Evolutionary conservation across 2,888 invertebrate genomes (phyloP).

Genomic region (Pseudeuparius sepicola): DNA sequence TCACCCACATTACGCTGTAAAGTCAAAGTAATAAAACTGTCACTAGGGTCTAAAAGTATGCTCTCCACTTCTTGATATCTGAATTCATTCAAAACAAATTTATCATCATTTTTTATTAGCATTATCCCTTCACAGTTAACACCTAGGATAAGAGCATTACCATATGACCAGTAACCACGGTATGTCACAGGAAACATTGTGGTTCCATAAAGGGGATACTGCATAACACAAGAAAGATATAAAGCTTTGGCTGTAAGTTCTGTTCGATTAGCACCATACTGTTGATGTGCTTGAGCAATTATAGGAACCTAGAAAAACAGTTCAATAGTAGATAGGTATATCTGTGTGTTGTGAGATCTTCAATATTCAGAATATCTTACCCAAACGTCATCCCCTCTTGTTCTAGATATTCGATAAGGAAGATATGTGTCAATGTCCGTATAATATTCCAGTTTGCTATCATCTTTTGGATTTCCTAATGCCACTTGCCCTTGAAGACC

Average conservation of each 20-base stretch:
- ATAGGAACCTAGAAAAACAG: conserved; percentile 54
- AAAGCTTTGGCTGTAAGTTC: conserved; percentile 88
- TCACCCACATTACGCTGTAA: conserved; percentile 60
- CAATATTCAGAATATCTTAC: conserved; percentile 38
- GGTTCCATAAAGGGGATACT: conserved; percentile 67
- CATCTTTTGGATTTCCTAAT: conserved; percentile 74
- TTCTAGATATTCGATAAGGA: conserved; percentile 70
- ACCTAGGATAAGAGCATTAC: conserved; percentile 63
- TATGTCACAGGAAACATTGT: conserved; percentile 67
- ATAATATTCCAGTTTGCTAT: conserved; percentile 75
- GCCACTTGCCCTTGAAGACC: conserved; percentile 91
- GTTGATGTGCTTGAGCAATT: conserved; percentile 77
- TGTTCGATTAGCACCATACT: conserved; percentile 85
- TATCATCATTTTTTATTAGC: conserved; percentile 84
- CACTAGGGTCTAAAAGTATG: conserved; percentile 82
- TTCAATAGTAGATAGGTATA: no score
- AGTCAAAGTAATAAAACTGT: conserved; percentile 84
- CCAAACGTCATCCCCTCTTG: conserved; percentile 76
- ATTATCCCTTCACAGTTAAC: conserved; percentile 86
- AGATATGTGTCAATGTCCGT: conserved; percentile 85
- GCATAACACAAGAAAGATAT: conserved; percentile 92
- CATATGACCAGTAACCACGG: conserved; percentile 90
- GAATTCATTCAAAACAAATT: conserved; percentile 84
- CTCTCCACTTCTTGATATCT: conserved; percentile 77
- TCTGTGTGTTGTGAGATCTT: no score